Evolutionary conservation across 2,113 vertebrate species (phyloP), one percentile per base, ranked within the genome.

Genomic region (Ramphastos sulfuratus): DNA sequence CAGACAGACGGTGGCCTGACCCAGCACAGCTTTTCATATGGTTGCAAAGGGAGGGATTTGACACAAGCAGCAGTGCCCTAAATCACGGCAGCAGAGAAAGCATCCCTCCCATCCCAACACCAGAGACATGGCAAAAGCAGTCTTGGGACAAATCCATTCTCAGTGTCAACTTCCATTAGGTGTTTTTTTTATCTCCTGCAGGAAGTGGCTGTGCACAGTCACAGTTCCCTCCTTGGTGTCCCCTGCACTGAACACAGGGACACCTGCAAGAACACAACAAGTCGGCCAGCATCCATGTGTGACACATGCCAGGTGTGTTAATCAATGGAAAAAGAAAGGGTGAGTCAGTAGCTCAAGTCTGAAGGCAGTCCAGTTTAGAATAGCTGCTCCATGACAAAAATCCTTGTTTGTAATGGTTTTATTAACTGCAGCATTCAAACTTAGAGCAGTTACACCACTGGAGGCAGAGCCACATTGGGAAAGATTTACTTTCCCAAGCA

Each of bases 361-460:
- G 75, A 86, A 88, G 85, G 72, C 69, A 73, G 73, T 2, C 70
- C 0, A 0, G 74, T 89, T 95, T 52, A 66, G 60, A 93, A 70
- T 30, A 89, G 83, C 71, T 30, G 55, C 60, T 87, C 73, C 4
- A 0, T 90, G 93, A 82, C 91, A 94, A 80, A 42, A 96, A 75
- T 37, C 77, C 91, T 7, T 72, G 65, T 83, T 94, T 72, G 76
- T 58, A 86, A 96, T 94, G 94, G 77, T 81, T 95, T 92, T 89
- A 60, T 44, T 81, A 85, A 94, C 58, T 42, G 73, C n/a, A 58
- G 85, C 73, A 15, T 35, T 88, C 79, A 84, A 76, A n/a, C 61
- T 75, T 21, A 13, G 58, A 87, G 80, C 85, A 90, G 79, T 85
- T 88, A 91, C 79, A 91, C 76, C 76, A 94, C 72, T 64, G 89